Conservation (phyloP, 2,797 vertebrate species). For the Xenops minutus region DNA sequence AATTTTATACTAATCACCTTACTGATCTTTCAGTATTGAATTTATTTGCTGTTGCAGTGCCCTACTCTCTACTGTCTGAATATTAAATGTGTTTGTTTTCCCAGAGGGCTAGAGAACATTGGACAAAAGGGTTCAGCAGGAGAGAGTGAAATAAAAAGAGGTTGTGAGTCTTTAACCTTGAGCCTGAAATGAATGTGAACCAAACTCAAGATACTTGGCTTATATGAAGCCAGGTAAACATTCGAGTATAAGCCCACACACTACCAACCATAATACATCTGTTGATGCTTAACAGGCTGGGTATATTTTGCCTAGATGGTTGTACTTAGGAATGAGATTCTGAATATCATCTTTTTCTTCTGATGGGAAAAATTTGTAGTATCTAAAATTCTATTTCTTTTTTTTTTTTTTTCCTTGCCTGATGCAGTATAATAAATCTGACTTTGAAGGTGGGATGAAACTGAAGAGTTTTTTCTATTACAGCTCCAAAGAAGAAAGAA, state of each 20-base stretch:
- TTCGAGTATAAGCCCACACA: constrained; percentile 90
- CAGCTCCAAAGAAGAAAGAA: constrained; percentile 81
- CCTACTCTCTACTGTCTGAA: constrained; percentile 88
- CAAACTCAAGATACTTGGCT: constrained; percentile 86
- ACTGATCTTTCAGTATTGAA: constrained; percentile 73
- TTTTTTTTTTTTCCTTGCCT: constrained; percentile 22
- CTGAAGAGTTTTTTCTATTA: constrained; percentile 77
- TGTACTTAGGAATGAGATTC: constrained; percentile 11
- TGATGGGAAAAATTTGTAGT: constrained; percentile 10
- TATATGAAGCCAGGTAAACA: constrained; percentile 93
- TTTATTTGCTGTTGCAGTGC: constrained; percentile 76
- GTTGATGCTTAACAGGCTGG: constrained; percentile 33
- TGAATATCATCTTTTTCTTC: constrained; percentile 47
- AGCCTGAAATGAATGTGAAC: constrained; percentile 91
- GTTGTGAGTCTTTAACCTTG: constrained; percentile 97
- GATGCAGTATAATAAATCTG: constrained; percentile 59
- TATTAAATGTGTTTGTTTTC: constrained; percentile 99
- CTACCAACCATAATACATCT: constrained; percentile 53
- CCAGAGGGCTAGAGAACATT: constrained; percentile 99
- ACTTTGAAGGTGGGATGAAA: constrained; percentile 70
- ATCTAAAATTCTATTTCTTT: constrained; percentile 43
- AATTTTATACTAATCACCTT: constrained; percentile 71
- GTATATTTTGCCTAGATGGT: constrained; percentile 41
- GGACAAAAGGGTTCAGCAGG: constrained; percentile 98
- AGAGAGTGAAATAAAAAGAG: constrained; percentile 99